Evolutionary conservation across 2,797 vertebrate species (phyloP), one percentile per base, ranked within the genome.

Genomic region (Chelon auratus): DNA sequence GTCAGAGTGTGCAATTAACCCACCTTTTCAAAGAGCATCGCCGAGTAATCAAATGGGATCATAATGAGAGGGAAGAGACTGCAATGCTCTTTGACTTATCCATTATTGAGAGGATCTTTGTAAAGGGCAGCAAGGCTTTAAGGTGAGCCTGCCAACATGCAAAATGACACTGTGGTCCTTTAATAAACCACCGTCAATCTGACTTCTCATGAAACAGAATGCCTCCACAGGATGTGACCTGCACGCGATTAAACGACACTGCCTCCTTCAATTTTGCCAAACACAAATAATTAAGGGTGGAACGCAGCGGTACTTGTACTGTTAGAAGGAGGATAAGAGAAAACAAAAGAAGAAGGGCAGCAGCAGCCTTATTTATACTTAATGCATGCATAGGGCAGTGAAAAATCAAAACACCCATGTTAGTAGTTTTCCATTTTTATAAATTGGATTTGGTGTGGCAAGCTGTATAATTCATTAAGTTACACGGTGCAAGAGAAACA

Each of bases 1-100:
- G 80, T 83, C 79, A 80, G 68, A 81, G 81, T 68, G 79, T 59
- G 68, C 82, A 92, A 91, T 94, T 93, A 94, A 89, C 87, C 85
- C 86, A 86, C 74, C 75, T 87, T 89, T 89, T 83, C 72, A 75
- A 87, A 81, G 71, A 77, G 76, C 82, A 77, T 85, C 24, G 40
- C 76, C 30, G 20, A 75, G 83, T 81, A 87, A 92, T 93, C 89
- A 84, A 68, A 90, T 55, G 52, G 62, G 79, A 77, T 84, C 68
- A 54, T 90, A 89, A 90, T 87, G 85, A 90, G 86, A 79, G 83
- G 80, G 79, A 87, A 84, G 86, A 82, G 69, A 65, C 75, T 30
- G 63, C 58, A 6, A 48, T 65, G 75, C 80, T 85, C 75, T 86
- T 80, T 67, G 48, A 71, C 79, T 86, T 64, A 87, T 89, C 72